These are phyloP conservation scores for Trissolcus brochymenae DNA, from an alignment of 2,888 invertebrate species.

Conservation along the genomic window DNA sequence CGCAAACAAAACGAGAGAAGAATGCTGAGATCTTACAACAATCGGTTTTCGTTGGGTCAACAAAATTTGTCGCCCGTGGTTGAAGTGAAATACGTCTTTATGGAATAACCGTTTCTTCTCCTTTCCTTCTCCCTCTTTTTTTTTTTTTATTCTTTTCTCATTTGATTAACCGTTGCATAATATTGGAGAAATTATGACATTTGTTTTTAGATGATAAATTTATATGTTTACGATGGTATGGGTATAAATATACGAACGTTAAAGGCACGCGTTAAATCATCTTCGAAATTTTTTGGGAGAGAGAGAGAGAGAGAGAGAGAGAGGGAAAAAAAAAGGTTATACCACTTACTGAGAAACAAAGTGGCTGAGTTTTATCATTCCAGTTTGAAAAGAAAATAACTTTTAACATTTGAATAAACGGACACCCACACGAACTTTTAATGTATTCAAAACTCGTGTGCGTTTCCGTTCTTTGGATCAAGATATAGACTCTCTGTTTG, in stretches of 20 bases:
- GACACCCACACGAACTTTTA: slow-evolving; percentile 25
- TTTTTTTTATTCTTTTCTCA: too few species aligned
- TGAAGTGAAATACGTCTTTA: slow-evolving; percentile 4
- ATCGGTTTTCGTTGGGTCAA: slow-evolving; percentile 12
- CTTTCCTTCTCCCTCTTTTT: too few species aligned
- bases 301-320: too few species aligned
- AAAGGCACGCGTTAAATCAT: too few species aligned
- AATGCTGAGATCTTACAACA: slow-evolving; percentile 7
- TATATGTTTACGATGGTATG: too few species aligned
- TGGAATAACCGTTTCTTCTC: not conserved
- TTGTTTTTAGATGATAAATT: too few species aligned
- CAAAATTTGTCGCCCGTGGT: slow-evolving; percentile 7
- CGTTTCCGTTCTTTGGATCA: slow-evolving; percentile 9
- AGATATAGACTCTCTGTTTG: slow-evolving; percentile 6
- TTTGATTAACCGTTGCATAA: too few species aligned
- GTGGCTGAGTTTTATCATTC: slow-evolving; percentile 2
- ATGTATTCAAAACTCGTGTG: slow-evolving; percentile 25
- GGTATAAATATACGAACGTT: too few species aligned
- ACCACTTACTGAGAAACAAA: slow-evolving; percentile 1
- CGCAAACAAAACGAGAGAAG: slow-evolving; percentile 4
- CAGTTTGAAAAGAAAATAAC: too few species aligned
- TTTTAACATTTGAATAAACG: slow-evolving; percentile 6
- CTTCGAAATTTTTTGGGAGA: too few species aligned
- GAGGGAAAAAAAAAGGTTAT: not conserved
- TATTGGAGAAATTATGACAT: too few species aligned